Percentiles rank a stretch among this genome's conserved stretches.
phyloP scores from a whole-genome alignment of 2,888 invertebrate species.

The Hirtodrosophila alboralis region DNA sequence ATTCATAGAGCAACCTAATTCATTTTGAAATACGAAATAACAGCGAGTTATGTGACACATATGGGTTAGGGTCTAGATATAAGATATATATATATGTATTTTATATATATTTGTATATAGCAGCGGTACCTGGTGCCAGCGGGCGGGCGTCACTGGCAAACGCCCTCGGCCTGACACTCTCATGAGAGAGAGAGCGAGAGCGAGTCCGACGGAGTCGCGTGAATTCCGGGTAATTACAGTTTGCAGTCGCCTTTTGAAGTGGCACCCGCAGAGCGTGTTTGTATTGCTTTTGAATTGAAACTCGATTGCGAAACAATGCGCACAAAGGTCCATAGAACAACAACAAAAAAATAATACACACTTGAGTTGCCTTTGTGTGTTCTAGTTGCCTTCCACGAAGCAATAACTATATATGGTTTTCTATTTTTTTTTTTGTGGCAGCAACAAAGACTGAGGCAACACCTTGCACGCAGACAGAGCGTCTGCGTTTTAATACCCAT shows the following conservation, averaged over 20 bases:
- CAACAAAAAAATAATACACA: slow-evolving; percentile 8
- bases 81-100: not conserved
- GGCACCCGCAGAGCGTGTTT: slow-evolving; percentile 75
- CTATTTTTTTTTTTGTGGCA: slow-evolving; percentile 12
- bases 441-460: slow-evolving; percentile 37
- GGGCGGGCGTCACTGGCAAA: slow-evolving; percentile 53
- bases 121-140: slow-evolving; percentile 38
- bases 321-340: slow-evolving; percentile 9
- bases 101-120: too few species aligned
- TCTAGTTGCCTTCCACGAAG: slow-evolving; percentile 70
- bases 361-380: slow-evolving; percentile 55
- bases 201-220: slow-evolving; percentile 50
- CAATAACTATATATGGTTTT: slow-evolving; percentile 70
- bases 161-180: slow-evolving; percentile 43
- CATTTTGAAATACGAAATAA: slow-evolving; percentile 37
- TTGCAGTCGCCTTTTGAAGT: slow-evolving; percentile 56
- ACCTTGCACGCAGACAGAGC: slow-evolving; percentile 58
- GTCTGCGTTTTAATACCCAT: slow-evolving; percentile 18
- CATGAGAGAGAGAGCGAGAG: not conserved
- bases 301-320: slow-evolving; percentile 73
- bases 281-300: slow-evolving; percentile 78
- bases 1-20: slow-evolving; percentile 51
- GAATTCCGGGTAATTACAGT: slow-evolving; percentile 73
- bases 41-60: slow-evolving; percentile 65
- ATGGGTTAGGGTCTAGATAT: slow-evolving; percentile 38